Conservation (phyloP, 2,113 vertebrate species). For the Dipodomys spectabilis region DNA sequence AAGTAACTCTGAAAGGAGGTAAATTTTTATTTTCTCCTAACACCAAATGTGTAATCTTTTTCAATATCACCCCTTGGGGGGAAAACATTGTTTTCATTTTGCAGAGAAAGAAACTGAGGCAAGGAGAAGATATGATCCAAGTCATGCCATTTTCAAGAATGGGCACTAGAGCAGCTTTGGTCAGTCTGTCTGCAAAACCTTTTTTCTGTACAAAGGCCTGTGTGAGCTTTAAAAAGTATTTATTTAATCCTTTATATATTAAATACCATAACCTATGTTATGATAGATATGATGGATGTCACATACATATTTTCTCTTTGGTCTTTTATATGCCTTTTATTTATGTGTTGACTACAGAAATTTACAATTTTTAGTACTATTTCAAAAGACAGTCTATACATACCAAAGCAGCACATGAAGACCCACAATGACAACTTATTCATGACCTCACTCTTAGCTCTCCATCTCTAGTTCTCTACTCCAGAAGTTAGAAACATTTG, state of each 20-base stretch:
- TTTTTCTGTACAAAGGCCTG: not conserved
- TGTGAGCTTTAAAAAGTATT: not conserved
- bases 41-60: not conserved
- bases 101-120: not conserved
- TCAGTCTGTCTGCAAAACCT: not conserved
- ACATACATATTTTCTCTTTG: not conserved
- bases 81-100: not conserved
- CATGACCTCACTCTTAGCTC: not conserved
- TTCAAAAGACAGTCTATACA: not conserved
- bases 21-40: not conserved
- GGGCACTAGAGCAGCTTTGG: not conserved
- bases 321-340: not conserved
- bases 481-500: not conserved
- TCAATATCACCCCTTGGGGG: not conserved
- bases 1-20: not conserved
- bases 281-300: not conserved
- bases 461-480: not conserved
- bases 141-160: not conserved
- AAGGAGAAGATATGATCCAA: not conserved
- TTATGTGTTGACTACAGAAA: not conserved
- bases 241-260: not conserved
- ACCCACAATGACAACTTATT: not conserved
- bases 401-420: not conserved
- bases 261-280: not conserved
- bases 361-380: not conserved